Percentiles rank a stretch among this genome's conserved stretches.
These are phyloP conservation scores for Erebia aethiops DNA, from an alignment of 2,888 invertebrate genomes.

Conservation along the genomic window DNA sequence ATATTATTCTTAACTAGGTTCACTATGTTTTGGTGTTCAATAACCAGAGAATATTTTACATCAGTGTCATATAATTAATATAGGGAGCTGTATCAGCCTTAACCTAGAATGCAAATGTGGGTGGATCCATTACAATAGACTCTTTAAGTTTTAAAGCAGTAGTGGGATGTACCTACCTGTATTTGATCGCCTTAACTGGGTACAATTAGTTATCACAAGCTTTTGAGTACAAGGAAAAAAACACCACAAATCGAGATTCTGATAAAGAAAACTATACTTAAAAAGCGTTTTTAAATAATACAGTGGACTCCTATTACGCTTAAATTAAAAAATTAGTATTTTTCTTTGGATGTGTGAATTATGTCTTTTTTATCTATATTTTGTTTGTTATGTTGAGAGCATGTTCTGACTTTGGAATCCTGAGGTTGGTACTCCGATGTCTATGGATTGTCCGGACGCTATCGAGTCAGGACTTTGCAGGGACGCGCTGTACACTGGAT, in stretches of 20 bases:
- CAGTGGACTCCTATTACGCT: slow-evolving; percentile 35
- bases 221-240: slow-evolving; percentile 16
- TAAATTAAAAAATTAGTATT: slow-evolving; percentile 41
- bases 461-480: slow-evolving; percentile 89
- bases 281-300: slow-evolving; percentile 33
- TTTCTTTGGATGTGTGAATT: slow-evolving; percentile 56
- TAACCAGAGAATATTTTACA: slow-evolving; percentile 4
- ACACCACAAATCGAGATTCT: slow-evolving; percentile 46
- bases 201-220: slow-evolving; percentile 56
- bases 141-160: slow-evolving; percentile 53
- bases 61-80: slow-evolving; percentile 34
- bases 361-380: slow-evolving; percentile 28
- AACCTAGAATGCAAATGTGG: slow-evolving; percentile 60
- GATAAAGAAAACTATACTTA: slow-evolving; percentile 32
- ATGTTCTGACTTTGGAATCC: slow-evolving; percentile 60
- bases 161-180: slow-evolving; percentile 64
- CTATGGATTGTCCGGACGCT: slow-evolving; percentile 79
- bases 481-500: slow-evolving; percentile 87
- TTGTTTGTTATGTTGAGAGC: slow-evolving; percentile 70
- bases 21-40: slow-evolving; percentile 11
- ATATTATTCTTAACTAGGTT: background rate
- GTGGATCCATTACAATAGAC: slow-evolving; percentile 69
- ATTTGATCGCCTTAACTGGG: slow-evolving; percentile 60
- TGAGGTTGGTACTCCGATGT: slow-evolving; percentile 56
- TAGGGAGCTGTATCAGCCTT: slow-evolving; percentile 48